Conservation (phyloP, 2,797 vertebrate genomes). For the Zenarchopterus dispar region DNA sequence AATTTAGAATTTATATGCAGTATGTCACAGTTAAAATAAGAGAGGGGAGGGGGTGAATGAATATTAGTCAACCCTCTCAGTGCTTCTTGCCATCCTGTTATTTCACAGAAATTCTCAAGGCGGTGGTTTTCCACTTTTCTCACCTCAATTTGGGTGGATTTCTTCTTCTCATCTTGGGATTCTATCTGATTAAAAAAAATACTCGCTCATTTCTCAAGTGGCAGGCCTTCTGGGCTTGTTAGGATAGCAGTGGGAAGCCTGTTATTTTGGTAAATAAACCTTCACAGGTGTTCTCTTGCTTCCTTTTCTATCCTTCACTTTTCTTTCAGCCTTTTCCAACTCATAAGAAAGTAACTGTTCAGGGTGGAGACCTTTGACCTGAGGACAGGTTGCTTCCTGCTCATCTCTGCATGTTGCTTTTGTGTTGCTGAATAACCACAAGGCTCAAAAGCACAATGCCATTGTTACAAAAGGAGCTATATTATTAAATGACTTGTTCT, state of each 20-base stretch:
- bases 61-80: neutral
- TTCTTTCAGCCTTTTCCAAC: too few relatives aligned
- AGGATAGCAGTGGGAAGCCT: slow-evolving; percentile 16
- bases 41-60: too few relatives aligned
- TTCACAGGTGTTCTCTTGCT: neutral
- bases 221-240: slow-evolving; percentile 29
- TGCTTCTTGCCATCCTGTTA: slow-evolving; percentile 2
- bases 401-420: too few relatives aligned
- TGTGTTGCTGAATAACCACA: too few relatives aligned
- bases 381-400: too few relatives aligned
- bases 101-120: slow-evolving; percentile 4
- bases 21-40: too few relatives aligned
- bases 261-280: slow-evolving; percentile 47
- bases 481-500: too few relatives aligned
- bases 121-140: neutral
- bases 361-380: too few relatives aligned
- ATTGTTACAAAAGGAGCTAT: too few relatives aligned
- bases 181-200: slow-evolving; percentile 24
- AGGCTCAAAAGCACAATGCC: too few relatives aligned
- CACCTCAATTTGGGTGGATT: slow-evolving; percentile 21
- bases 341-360: too few relatives aligned
- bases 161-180: slow-evolving; percentile 23
- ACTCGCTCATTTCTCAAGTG: slow-evolving; percentile 27
- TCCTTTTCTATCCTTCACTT: neutral
- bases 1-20: too few relatives aligned